phyloP scores from a whole-genome alignment of 2,113 vertebrate genomes.

The Psophia crepitans region DNA sequence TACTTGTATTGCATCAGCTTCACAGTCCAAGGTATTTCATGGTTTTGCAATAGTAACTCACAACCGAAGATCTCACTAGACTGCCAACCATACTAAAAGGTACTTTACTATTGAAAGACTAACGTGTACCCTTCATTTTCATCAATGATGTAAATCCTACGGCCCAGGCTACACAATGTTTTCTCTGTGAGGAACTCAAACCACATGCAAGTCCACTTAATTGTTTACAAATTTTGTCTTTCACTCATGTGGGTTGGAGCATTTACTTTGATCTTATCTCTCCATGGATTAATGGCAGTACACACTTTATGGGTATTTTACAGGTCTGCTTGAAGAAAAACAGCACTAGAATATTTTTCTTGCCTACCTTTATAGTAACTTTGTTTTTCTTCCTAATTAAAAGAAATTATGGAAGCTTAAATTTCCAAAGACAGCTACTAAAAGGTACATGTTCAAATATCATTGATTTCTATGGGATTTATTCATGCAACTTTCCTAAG shows the following conservation, averaged over 20 bases:
- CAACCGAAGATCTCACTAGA: not conserved
- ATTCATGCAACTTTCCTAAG: not conserved
- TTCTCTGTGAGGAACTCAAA: not conserved
- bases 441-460: not conserved
- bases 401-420: not conserved
- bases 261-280: not conserved
- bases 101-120: not conserved
- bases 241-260: not conserved
- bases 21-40: not conserved
- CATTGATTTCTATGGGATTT: not conserved
- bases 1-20: not conserved
- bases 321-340: not conserved
- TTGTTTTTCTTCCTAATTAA: not conserved
- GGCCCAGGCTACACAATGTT: not conserved
- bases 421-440: not conserved
- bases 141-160: not conserved
- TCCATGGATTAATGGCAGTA: not conserved
- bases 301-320: not conserved
- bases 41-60: not conserved
- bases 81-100: not conserved
- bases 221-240: not conserved
- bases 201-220: not conserved
- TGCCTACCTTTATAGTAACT: not conserved
- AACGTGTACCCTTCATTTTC: not conserved
- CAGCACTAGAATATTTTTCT: not conserved